Percentiles rank a stretch among this genome's conserved stretches.
phyloP scores from a whole-genome alignment of 64 coral and sea anemone species.

The Acropora tenuis region DNA sequence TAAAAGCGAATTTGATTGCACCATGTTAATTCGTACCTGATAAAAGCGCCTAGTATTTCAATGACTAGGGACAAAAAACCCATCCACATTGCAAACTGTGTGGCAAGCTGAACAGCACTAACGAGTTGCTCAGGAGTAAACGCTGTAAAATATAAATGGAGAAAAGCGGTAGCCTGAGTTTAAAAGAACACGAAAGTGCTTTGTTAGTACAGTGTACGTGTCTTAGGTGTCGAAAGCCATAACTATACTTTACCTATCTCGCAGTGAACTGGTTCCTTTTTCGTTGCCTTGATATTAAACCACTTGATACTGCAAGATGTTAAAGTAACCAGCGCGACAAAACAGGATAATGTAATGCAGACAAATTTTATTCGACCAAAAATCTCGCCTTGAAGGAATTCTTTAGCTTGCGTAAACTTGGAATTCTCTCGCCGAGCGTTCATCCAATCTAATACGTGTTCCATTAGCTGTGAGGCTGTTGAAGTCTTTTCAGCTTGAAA shows the following conservation, averaged over 20 bases:
- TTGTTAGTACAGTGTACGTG: too few relatives aligned
- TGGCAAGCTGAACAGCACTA: slow-evolving; percentile 53
- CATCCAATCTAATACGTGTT: slow-evolving; percentile 61
- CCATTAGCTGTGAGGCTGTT: slow-evolving; percentile 55
- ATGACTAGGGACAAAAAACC: slow-evolving; percentile 70
- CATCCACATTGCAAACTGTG: slow-evolving; percentile 74
- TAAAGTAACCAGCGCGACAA: slow-evolving; percentile 31
- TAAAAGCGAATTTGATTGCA: too few relatives aligned
- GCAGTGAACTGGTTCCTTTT: slow-evolving; percentile 58
- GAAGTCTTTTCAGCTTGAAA: slow-evolving; percentile 5
- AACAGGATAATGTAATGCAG: slow-evolving; percentile 25
- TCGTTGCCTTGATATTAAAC: slow-evolving; percentile 86
- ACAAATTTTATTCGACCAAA: slow-evolving; percentile 35
- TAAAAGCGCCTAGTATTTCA: slow-evolving; percentile 65
- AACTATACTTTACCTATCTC: slow-evolving; percentile 42
- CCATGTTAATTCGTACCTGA: slow-evolving; percentile 35
- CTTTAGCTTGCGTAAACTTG: slow-evolving; percentile 25
- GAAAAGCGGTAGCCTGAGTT: background rate
- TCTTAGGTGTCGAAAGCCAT: too few relatives aligned
- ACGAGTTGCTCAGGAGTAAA: slow-evolving; percentile 66
- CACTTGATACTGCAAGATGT: slow-evolving; percentile 65
- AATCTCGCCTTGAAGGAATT: slow-evolving; percentile 61
- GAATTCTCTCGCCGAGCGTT: slow-evolving; percentile 23
- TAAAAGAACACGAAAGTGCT: background rate
- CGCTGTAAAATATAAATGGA: slow-evolving; percentile 18